Evolutionary conservation across 1,140 invertebrate genomes (phyloP).

Genomic region (Sitophilus oryzae): DNA sequence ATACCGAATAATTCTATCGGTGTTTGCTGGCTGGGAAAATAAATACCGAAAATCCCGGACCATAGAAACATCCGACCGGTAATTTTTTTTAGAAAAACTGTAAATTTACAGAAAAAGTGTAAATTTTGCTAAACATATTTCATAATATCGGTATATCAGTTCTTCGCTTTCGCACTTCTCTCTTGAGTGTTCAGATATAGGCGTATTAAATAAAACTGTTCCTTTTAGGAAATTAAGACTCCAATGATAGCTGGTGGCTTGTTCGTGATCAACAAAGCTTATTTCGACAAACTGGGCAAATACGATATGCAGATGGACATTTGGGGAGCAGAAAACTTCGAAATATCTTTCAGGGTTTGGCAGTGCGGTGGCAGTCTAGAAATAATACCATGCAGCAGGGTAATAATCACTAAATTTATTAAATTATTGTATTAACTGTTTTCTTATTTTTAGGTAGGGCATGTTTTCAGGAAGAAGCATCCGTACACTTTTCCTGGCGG

Average conservation of each 20-base stretch:
- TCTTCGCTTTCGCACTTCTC: too few relatives aligned
- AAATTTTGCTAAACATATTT: too few relatives aligned
- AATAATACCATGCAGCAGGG: slow-evolving; percentile 89
- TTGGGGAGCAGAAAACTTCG: slow-evolving; percentile 85
- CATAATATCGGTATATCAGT: too few relatives aligned
- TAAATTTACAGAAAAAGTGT: too few relatives aligned
- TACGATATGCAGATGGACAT: slow-evolving; percentile 98
- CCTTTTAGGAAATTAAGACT: slow-evolving; percentile 65
- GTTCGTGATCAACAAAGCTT: slow-evolving; percentile 86
- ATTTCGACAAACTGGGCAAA: slow-evolving; percentile 91
- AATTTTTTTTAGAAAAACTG: too few relatives aligned
- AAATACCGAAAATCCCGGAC: too few relatives aligned
- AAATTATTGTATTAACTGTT: too few relatives aligned
- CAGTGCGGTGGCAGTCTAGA: slow-evolving; percentile 92
- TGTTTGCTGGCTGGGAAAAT: too few relatives aligned
- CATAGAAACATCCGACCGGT: too few relatives aligned
- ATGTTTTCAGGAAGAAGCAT: slow-evolving; percentile 88
- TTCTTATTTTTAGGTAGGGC: slow-evolving; percentile 57
- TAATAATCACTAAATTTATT: slow-evolving; percentile 38
- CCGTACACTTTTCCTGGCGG: slow-evolving; percentile 94
- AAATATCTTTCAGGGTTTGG: slow-evolving; percentile 80
- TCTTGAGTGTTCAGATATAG: too few relatives aligned
- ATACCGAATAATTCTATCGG: too few relatives aligned
- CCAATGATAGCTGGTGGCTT: slow-evolving; percentile 94
- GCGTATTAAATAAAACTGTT: too few relatives aligned